Base-by-base conservation (phyloP, 2,113 vertebrate genomes). In the Hippocampus abdominalis region DNA sequence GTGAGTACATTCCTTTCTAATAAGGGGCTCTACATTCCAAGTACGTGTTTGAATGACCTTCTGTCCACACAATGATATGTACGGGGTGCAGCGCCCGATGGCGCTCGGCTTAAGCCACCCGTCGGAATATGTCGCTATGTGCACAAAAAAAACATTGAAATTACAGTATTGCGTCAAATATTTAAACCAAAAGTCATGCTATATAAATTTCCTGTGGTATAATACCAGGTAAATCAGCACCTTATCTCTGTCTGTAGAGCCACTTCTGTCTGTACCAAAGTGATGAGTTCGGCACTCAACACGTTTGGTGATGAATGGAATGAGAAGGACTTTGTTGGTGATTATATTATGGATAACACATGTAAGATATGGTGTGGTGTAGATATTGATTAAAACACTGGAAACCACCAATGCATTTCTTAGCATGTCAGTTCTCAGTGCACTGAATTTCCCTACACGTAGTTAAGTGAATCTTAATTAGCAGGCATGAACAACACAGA, bases 381-480 rank as follows among this genome's bases (percentile, higher is more conserved):
- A 51, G 66, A 1, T 69, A 86, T 88, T 70, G 83, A 89, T 82
- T 62, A 42, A 27, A 57, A 25, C 69, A 44, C 63, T 77, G 29
- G 32, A 64, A 76, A 71, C 67, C 57, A 49, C 57, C 57, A 64
- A 86, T 88, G 76, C 75, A 80, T 84, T 75, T 68, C 87, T 87
- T 79, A 88, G 76, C 66, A 63, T 62, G 63, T 68, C 60, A 42
- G 53, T 61, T 70, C 56, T 66, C 4, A 18, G 48, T 65, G 66
- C 57, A 69, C 64, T 60, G 57, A 54, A 8, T 51, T 7, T 7
- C 18, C 61, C 25, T 44, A 53, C 63, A 48, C 64, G 40, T 23
- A 54, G 48, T 68, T 73, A 77, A 89, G 75, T 77, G 77, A 64
- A 73, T 83, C 62, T 75, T 82, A 86, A 84, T 86, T 73, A 83